A percentile compares a stretch with the other conserved stretches of the same genome.
Conservation (phyloP, 2,113 vertebrate genomes). For the Rhea pennata region DNA sequence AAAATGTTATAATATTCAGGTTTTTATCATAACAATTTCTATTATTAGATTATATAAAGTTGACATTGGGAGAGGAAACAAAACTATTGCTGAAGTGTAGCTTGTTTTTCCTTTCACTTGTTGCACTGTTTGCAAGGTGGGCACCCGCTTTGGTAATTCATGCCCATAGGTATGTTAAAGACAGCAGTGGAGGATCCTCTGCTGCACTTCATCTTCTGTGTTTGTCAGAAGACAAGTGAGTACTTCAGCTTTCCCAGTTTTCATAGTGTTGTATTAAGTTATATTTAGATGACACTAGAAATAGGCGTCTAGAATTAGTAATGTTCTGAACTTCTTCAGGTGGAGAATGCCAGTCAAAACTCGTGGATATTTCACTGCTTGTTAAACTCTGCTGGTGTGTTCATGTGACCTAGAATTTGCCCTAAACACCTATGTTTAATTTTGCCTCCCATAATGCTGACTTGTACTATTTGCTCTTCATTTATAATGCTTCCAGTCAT, state of each 20-base stretch:
- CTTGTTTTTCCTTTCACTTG: no score
- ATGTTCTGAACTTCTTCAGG: not conserved
- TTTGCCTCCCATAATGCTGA: not conserved
- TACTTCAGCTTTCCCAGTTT: not conserved
- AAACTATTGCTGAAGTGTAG: no score
- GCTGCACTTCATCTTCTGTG: no score
- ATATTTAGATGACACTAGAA: not conserved
- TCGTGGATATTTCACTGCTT: not conserved
- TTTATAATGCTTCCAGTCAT: not conserved
- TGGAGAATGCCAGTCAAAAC: not conserved
- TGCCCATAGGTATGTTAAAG: no score
- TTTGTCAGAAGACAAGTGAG: no score
- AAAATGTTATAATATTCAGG: not conserved
- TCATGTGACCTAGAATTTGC: not conserved
- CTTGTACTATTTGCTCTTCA: not conserved
- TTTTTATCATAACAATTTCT: not conserved
- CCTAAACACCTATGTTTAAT: not conserved
- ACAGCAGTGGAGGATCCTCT: no score
- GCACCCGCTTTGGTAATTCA: no score
- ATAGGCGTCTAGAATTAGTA: not conserved
- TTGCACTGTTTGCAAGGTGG: no score
- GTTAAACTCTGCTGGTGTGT: not conserved
- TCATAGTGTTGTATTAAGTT: not conserved
- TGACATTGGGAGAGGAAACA: no score
- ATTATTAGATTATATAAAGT: not conserved